A percentile compares a stretch with the other conserved stretches of the same genome.
These are phyloP conservation scores for Cathartes aura DNA, from an alignment of 2,113 vertebrate genomes.

Conservation along the genomic window DNA sequence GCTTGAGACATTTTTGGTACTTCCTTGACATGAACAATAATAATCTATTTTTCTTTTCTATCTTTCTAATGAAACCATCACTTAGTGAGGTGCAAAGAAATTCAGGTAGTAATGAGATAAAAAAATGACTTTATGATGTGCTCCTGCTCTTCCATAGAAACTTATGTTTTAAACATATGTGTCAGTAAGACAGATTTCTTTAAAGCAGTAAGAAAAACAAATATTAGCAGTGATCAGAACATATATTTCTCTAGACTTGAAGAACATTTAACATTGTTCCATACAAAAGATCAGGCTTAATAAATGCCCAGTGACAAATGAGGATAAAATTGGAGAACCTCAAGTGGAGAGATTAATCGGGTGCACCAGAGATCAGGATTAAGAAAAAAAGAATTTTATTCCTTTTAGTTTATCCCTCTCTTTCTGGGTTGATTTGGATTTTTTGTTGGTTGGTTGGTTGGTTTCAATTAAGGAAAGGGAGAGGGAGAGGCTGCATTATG, in stretches of 20 bases:
- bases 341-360: background rate
- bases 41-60: background rate
- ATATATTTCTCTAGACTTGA: background rate
- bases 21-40: background rate
- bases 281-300: background rate
- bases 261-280: background rate
- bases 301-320: background rate
- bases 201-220: background rate
- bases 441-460: background rate
- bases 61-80: background rate
- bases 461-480: background rate
- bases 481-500: background rate
- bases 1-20: background rate
- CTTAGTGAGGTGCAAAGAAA: background rate
- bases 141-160: background rate
- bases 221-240: background rate
- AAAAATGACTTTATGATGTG: background rate
- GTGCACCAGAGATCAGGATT: background rate
- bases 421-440: background rate
- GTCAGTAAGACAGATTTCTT: background rate
- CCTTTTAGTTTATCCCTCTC: background rate
- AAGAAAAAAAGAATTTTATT: background rate
- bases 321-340: background rate
- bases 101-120: background rate
- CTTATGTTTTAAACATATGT: background rate